Base-by-base conservation (phyloP, 2,797 vertebrate genomes). In the Aplochiton taeniatus region DNA sequence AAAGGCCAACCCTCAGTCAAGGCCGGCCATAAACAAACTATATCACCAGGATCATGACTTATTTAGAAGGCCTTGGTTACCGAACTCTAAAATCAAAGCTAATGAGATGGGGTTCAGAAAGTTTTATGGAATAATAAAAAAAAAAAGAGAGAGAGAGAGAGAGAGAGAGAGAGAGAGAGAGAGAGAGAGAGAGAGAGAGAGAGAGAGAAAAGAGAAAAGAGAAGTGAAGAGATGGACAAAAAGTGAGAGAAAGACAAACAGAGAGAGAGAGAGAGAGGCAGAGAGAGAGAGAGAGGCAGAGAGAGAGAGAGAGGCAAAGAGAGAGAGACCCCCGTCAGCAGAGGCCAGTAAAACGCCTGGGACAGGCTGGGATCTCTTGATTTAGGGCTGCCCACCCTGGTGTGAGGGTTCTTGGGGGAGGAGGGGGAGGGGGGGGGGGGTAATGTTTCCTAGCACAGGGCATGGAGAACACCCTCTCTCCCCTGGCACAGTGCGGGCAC, bases 391-490 rank as follows among this genome's bases (percentile, higher is more conserved):
- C 55, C 66, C 72, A 66, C 65, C 60, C 66, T 57, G 63, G 58
- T 20, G 8, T 9, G 13, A 55, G 16, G 58, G 48, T 61, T 60
- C 55, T 65, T 8, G 42, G 47, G 12, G 19, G 47, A 31, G 56
- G 41, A 58, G 55, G n/a, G 45, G 20, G 13, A 9, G n/a, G 53
- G 13, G 41, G 13, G 53, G 45, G 58, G 56, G 69, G 43, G 48
- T 63, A 31, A 31, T 60, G 65, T 77, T 77, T 48, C n/a, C 57
- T 14, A 60, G 52, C 71, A 69, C 64, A 59, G 48, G 46, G 65
- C 69, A 69, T 58, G 69, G 73, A 80, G 78, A 64, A 73, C 59
- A 74, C 78, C 74, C 73, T 73, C 61, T 70, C 65, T 42, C 66
- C 16, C 13, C 67, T 65, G 68, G 70, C 50, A 52, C 50, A 52